Evolutionary conservation across 1,140 invertebrate species (phyloP).

Genomic region (Temnothorax longispinosus): DNA sequence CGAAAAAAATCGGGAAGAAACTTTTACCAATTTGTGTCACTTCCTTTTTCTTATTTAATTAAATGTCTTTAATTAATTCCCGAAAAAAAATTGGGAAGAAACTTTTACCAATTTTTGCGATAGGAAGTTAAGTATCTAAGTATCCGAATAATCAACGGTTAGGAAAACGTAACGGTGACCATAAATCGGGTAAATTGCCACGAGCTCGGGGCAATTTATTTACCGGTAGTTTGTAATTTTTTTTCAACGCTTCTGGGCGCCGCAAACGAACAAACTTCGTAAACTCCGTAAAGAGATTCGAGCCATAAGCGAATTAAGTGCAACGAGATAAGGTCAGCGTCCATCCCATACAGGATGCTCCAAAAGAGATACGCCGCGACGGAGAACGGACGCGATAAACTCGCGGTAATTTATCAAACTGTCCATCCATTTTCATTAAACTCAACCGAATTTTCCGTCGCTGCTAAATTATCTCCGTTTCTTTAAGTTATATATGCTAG

Average conservation of each 20-base stretch:
- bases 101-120: neutral
- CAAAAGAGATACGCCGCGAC: neutral
- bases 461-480: constrained; percentile 18
- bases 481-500: neutral
- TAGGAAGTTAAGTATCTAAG: neutral
- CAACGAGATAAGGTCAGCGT: constrained; percentile 39
- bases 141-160: constrained; percentile 33
- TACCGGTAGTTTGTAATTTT: constrained; percentile 26
- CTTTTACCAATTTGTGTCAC: neutral
- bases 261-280: constrained; percentile 9
- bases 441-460: constrained; percentile 7
- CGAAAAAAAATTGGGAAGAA: neutral
- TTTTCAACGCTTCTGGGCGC: neutral
- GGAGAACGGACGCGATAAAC: neutral
- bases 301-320: constrained; percentile 48
- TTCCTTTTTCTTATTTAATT: neutral
- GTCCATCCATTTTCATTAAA: constrained; percentile 42
- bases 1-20: neutral
- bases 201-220: constrained; percentile 42
- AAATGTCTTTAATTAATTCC: neutral
- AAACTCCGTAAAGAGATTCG: constrained; percentile 48
- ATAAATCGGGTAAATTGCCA: constrained; percentile 47
- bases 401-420: constrained; percentile 46
- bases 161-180: constrained; percentile 23
- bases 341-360: neutral